Percentiles rank a stretch among this genome's conserved stretches.
Conservation (phyloP, 1,140 invertebrate species). For the Lethrus apterus region DNA sequence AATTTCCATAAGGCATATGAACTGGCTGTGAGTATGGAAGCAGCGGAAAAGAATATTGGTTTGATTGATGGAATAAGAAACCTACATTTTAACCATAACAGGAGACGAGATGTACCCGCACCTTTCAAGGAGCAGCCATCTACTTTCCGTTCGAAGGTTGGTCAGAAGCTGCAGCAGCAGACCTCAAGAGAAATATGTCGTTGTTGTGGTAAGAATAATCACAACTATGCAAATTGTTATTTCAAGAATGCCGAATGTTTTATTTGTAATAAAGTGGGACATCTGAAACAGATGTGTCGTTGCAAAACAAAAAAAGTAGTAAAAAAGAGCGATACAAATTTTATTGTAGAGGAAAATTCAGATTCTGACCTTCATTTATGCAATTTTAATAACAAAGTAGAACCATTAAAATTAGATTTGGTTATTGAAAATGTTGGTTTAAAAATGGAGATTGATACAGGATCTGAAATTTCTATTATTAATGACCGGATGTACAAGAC, state of each 20-base stretch:
- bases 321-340: neutral
- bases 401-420: neutral
- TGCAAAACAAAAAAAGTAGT: neutral
- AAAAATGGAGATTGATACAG: neutral
- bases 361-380: neutral
- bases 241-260: slow-evolving; percentile 5
- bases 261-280: slow-evolving; percentile 5
- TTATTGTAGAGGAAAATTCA: neutral
- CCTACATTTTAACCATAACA: no score
- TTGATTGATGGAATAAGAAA: no score
- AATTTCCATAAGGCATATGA: no score
- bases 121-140: no score
- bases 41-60: no score
- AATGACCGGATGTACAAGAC: neutral
- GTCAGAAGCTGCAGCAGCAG: no score
- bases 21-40: no score
- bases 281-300: neutral
- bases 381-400: neutral
- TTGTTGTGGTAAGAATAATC: slow-evolving; percentile 7
- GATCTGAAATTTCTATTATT: neutral
- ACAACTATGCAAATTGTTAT: neutral
- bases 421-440: neutral
- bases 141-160: no score
- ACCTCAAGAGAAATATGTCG: no score
- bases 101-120: no score